Base-by-base conservation (phyloP, 1,140 invertebrate genomes). In the Sitobion miscanthi region DNA sequence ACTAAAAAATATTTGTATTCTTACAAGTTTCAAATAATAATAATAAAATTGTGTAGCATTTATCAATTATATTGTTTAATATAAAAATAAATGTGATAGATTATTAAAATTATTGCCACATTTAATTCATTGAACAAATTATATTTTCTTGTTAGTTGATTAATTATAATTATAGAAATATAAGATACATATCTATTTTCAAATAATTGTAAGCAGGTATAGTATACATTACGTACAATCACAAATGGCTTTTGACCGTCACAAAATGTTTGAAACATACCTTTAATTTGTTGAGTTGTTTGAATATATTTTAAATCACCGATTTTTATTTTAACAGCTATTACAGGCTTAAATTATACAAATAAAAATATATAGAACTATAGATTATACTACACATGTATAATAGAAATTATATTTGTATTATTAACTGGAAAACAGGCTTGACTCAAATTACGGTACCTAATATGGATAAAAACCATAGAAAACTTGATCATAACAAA, bases 261-360 rank as follows among this genome's bases (percentile, higher is more conserved):
- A 49, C 20, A 21, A n/a, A 91, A 77, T 0, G 20, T 6, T 1
- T 47, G 20, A 47, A 91, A 91, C 42, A 77, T 21, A 23, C 47
- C 47, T 77, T 77, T 49, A 0, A 91, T 77, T n/a, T 69, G 8
- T 11, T 69, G 42, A 49, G 38, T 47, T 14, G 1, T 8, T 77
- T 77, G 38, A 30, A 49, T n/a, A 35, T 91, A 2, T n/a, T 21
- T n/a, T 25, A 47, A 49, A 69, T n/a, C 2, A 47, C 9, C 0
- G 6, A 77, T n/a, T 91, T 62, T 62, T n/a, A 91, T 45, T 91
- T 77, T 47, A 23, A 91, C 42, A 47, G 62, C 90, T 47, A 49
- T 47, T 45, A 42, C 57, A 21, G 54, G 54, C 90, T 91, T 6
- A 91, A 91, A 91, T 54, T 57, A 1, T 23, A 86, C 9, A 62